Conservation (phyloP, 2,888 invertebrate genomes). For the Mimumesa dahlbomi region DNA sequence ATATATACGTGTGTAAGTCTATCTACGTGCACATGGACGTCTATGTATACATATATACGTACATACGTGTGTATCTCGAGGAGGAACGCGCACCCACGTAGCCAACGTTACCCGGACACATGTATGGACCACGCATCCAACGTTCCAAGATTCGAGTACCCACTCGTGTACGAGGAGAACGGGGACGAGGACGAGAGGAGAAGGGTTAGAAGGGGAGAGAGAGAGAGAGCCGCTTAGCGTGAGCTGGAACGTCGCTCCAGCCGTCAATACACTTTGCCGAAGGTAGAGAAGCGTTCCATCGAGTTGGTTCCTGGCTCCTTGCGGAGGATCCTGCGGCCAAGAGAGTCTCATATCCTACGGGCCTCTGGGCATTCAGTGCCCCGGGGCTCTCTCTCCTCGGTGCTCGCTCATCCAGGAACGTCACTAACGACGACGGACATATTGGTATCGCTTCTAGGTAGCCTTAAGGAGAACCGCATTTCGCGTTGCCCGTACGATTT, state of each 20-base stretch:
- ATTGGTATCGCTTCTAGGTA: constrained; percentile 62
- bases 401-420: constrained; percentile 64
- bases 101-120: constrained; percentile 37
- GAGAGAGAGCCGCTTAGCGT: constrained; percentile 42
- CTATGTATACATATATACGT: no score
- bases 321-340: constrained; percentile 64
- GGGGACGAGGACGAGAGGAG: constrained; percentile 3
- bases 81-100: constrained; percentile 41
- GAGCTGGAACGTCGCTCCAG: constrained; percentile 61
- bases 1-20: no score
- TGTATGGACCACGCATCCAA: constrained; percentile 46
- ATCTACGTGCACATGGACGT: no score
- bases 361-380: constrained; percentile 68
- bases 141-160: constrained; percentile 52
- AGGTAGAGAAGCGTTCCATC: constrained; percentile 69
- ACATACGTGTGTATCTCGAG: constrained; percentile 6
- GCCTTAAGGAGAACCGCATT: constrained; percentile 58
- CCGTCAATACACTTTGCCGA: constrained; percentile 73
- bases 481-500: constrained; percentile 51
- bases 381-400: constrained; percentile 30
- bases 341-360: constrained; percentile 71
- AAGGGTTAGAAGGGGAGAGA: background rate
- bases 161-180: constrained; percentile 10
- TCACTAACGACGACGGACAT: constrained; percentile 67
- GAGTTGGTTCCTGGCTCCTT: constrained; percentile 63